Evolutionary conservation across 2,888 invertebrate genomes (phyloP), one percentile per base, ranked within the genome.

Genomic region (Scelioninae gen. 1): DNA sequence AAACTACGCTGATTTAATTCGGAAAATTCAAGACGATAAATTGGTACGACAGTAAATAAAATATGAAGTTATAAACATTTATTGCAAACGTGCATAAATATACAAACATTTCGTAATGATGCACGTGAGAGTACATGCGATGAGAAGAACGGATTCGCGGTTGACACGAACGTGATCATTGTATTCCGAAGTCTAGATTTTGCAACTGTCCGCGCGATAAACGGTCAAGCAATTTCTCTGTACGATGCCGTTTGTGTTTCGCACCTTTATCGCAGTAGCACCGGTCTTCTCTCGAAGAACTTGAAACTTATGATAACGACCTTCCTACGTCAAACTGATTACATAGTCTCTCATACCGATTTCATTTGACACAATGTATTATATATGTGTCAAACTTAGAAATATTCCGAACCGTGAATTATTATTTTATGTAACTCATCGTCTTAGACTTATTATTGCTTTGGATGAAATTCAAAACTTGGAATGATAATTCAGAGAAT

Each of bases 191-290:
- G 87, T 87, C 85, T 86, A 85, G 85, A 53, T 72, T 82, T 71
- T 63, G 51, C 83, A 88, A 88, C 87, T 87, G 82, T 40, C 55
- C 82, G 72, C 66, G 75, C 72, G 81, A 63, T 43, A 76, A 86
- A 85, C 89, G 90, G 90, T 91, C 90, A 90, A 89, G 88, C 89
- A 89, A 90, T 90, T 90, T 88, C 85, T 81, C 78, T 85, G 38
- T 43, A 16, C n/a, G n/a, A 55, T 13, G 29, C 47, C 62, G 49
- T 79, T 65, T 66, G 51, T 81, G 38, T 15, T 82, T 77, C 62
- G 71, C 79, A 69, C 63, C 69, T 53, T 65, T 72, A 74, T 79
- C 63, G 66, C 51, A n/a, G n/a, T n/a, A n/a, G n/a, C n/a, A n/a
- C n/a, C n/a, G 74, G 82, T 83, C 84, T 84, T 84, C 80, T 82